Percentiles rank a stretch among this genome's conserved stretches.
phyloP scores from a whole-genome alignment of 2,113 vertebrate species.

The Ifrita kowaldi region DNA sequence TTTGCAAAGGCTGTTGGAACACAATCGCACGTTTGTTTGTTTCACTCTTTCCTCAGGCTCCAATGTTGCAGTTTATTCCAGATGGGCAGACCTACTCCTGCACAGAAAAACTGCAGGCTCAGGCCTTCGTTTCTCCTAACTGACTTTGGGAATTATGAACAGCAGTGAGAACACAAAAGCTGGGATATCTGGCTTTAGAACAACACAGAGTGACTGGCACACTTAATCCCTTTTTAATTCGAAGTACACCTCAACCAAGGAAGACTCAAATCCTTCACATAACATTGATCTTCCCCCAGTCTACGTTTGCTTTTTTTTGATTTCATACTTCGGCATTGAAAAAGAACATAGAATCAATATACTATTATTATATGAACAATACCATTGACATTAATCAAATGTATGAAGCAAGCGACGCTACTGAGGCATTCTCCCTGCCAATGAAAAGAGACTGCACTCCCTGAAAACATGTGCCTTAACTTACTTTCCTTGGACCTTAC shows the following conservation, averaged over 20 bases:
- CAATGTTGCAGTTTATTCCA: neutral
- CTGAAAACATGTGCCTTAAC: neutral
- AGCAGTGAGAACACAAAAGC: neutral
- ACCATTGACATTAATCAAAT: neutral
- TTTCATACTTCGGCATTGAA: neutral
- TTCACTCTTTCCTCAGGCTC: neutral
- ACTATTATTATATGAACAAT: neutral
- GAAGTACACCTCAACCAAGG: neutral
- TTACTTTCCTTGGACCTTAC: neutral
- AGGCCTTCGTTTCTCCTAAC: neutral
- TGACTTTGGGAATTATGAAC: neutral
- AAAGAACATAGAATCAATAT: neutral
- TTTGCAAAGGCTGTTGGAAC: neutral
- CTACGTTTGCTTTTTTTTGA: neutral
- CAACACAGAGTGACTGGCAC: neutral
- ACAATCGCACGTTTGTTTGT: neutral
- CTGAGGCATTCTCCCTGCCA: neutral
- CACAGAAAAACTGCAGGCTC: slow-evolving; percentile 12
- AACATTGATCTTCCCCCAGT: neutral
- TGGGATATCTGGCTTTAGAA: neutral
- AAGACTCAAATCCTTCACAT: neutral
- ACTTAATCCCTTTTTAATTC: neutral
- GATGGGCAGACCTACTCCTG: neutral
- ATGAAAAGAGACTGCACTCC: neutral
- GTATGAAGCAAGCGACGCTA: neutral